Evolutionary conservation across 2,797 vertebrate genomes (phyloP).

Genomic region (Bryconaethiops microstoma): DNA sequence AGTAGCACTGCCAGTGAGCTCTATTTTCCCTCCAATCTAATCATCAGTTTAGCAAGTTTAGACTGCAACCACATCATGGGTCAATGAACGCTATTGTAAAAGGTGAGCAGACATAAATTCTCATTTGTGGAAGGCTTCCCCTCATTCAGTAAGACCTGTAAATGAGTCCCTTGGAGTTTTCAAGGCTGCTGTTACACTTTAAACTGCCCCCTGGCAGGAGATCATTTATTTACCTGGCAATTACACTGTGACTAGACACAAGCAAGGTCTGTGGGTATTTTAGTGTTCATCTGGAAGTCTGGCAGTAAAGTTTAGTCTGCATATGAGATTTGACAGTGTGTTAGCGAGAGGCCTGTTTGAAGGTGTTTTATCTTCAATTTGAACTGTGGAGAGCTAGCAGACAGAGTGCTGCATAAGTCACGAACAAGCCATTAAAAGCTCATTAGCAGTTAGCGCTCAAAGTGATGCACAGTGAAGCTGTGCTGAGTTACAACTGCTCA

Average conservation of each 20-base stretch:
- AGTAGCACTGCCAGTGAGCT: slow-evolving; percentile 18
- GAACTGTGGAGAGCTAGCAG: slow-evolving; percentile 42
- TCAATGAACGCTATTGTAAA: slow-evolving; percentile 30
- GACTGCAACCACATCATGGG: slow-evolving; percentile 21
- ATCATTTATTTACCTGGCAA: slow-evolving; percentile 65
- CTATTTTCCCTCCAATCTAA: slow-evolving; percentile 4
- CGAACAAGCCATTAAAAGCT: slow-evolving; percentile 40
- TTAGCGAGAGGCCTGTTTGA: slow-evolving; percentile 25
- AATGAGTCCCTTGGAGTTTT: slow-evolving; percentile 47
- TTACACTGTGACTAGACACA: slow-evolving; percentile 58
- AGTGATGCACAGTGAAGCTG: neutral
- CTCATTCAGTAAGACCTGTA: slow-evolving; percentile 27
- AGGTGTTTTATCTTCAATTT: slow-evolving; percentile 20
- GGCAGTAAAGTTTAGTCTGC: slow-evolving; percentile 31
- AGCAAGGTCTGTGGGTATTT: slow-evolving; percentile 48
- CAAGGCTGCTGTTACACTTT: slow-evolving; percentile 47
- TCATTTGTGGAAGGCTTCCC: slow-evolving; percentile 58
- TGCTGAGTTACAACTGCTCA: slow-evolving; percentile 24
- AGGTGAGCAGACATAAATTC: slow-evolving; percentile 55
- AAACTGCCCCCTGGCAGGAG: slow-evolving; percentile 37
- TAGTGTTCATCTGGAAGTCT: slow-evolving; percentile 42
- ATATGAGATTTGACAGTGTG: slow-evolving; percentile 30
- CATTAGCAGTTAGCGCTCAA: slow-evolving; percentile 34
- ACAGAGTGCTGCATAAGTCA: slow-evolving; percentile 49
- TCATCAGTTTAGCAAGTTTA: slow-evolving; percentile 23